Percentiles rank a stretch among this genome's conserved stretches.
phyloP scores from a whole-genome alignment of 1,140 invertebrate species.

The Drosophila athabasca region DNA sequence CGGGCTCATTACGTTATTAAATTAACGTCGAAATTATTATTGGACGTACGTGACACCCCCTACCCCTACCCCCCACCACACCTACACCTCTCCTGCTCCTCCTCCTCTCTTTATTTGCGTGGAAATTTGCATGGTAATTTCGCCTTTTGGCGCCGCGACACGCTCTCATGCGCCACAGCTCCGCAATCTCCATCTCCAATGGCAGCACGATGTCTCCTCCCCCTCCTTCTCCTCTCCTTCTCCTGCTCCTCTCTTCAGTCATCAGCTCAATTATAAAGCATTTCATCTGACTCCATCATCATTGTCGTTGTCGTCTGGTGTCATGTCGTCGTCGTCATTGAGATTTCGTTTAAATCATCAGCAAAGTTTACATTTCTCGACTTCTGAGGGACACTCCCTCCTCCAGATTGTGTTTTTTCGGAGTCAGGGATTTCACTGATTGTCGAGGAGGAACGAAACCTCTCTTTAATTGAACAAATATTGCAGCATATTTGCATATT shows the following conservation, averaged over 20 bases:
- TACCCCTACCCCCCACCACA: not conserved
- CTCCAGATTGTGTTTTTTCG: not conserved
- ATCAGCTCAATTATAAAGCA: slow-evolving; percentile 58
- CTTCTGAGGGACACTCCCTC: slow-evolving; percentile 15
- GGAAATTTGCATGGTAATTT: slow-evolving; percentile 58
- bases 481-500: slow-evolving; percentile 31
- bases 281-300: slow-evolving; percentile 38
- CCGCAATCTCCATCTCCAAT: not conserved
- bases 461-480: slow-evolving; percentile 12
- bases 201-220: not conserved
- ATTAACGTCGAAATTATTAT: slow-evolving; percentile 54
- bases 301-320: slow-evolving; percentile 4
- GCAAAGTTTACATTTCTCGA: slow-evolving; percentile 32
- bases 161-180: slow-evolving; percentile 6
- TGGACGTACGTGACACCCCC: slow-evolving; percentile 21
- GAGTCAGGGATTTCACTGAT: not conserved
- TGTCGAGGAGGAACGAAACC: slow-evolving; percentile 15
- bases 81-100: too few species aligned
- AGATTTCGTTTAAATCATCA: slow-evolving; percentile 53
- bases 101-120: slow-evolving; percentile 13
- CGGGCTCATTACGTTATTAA: slow-evolving; percentile 65
- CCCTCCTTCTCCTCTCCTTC: not conserved
- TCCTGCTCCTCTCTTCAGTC: not conserved
- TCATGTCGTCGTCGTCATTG: slow-evolving; percentile 23
- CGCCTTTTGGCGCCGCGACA: slow-evolving; percentile 23